Percentiles rank a stretch among this genome's conserved stretches.
phyloP scores from a whole-genome alignment of 2,113 vertebrate species.

The Danionella cerebrum region DNA sequence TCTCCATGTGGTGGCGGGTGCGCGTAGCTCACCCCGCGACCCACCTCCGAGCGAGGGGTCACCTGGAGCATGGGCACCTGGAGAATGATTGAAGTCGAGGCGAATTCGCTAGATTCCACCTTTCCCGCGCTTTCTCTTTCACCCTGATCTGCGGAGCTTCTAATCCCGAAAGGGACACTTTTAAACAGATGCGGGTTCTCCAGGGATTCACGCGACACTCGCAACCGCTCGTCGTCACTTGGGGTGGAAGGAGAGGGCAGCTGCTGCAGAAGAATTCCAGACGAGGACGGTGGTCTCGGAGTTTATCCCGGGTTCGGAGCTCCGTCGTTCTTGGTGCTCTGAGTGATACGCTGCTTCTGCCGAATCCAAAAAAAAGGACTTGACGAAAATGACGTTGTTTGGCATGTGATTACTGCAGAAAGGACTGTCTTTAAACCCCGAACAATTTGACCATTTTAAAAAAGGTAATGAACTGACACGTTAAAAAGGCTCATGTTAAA shows the following conservation, averaged over 20 bases:
- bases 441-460: no score
- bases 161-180: slow-evolving; percentile 78
- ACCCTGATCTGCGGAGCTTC: slow-evolving; percentile 69
- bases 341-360: background rate
- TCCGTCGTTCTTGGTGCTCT: background rate
- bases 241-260: slow-evolving; percentile 78
- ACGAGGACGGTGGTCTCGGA: slow-evolving; percentile 53
- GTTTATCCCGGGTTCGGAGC: background rate
- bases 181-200: slow-evolving; percentile 81
- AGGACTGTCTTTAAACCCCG: background rate
- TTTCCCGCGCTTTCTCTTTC: slow-evolving; percentile 78
- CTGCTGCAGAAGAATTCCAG: slow-evolving; percentile 80
- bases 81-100: slow-evolving; percentile 70
- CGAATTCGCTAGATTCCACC: slow-evolving; percentile 72
- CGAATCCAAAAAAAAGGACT: background rate
- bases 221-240: no score
- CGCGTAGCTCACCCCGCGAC: slow-evolving; percentile 58
- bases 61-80: slow-evolving; percentile 72
- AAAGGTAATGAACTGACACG: no score
- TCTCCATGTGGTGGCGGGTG: slow-evolving; percentile 76
- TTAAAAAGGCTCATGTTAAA: no score
- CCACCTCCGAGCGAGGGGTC: slow-evolving; percentile 74
- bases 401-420: background rate
- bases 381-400: slow-evolving; percentile 12
- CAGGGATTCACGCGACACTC: slow-evolving; percentile 79